Evolutionary conservation across 2,113 vertebrate species (phyloP).

Genomic region (Pampusana beccarii): DNA sequence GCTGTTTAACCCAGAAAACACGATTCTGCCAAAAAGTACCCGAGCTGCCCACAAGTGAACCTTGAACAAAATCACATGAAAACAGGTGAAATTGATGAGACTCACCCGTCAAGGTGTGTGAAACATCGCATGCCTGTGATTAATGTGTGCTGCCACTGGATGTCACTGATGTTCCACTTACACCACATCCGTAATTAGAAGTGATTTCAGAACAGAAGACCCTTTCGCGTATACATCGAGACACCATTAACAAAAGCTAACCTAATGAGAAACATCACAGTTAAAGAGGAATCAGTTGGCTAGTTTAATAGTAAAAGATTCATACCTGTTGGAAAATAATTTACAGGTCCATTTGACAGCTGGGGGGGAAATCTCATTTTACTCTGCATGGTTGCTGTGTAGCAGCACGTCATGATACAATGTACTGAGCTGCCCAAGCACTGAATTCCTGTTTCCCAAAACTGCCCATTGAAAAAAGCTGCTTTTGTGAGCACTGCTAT

Average conservation of each 20-base stretch:
- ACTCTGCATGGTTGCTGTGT: rapidly evolving
- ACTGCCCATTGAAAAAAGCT: background rate
- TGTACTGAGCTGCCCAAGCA: background rate
- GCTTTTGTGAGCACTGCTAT: background rate
- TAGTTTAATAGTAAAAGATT: background rate
- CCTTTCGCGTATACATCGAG: background rate
- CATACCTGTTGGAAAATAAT: background rate
- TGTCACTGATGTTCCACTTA: background rate
- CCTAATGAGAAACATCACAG: background rate
- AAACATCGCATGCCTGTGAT: background rate
- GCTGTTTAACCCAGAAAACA: background rate
- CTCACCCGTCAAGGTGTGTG: background rate
- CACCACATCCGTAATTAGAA: background rate
- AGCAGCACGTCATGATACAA: background rate
- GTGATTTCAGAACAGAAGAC: rapidly evolving
- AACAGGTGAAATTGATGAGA: background rate
- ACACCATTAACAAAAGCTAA: background rate
- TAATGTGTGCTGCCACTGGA: background rate
- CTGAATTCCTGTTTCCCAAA: background rate
- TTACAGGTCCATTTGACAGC: background rate
- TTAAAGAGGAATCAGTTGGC: background rate
- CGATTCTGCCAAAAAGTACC: background rate
- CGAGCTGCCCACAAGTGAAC: background rate
- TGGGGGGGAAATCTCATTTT: background rate
- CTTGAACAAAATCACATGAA: background rate